These are phyloP conservation scores for Cataglyphis hispanica DNA, from an alignment of 1,140 invertebrate species.

Conservation along the genomic window DNA sequence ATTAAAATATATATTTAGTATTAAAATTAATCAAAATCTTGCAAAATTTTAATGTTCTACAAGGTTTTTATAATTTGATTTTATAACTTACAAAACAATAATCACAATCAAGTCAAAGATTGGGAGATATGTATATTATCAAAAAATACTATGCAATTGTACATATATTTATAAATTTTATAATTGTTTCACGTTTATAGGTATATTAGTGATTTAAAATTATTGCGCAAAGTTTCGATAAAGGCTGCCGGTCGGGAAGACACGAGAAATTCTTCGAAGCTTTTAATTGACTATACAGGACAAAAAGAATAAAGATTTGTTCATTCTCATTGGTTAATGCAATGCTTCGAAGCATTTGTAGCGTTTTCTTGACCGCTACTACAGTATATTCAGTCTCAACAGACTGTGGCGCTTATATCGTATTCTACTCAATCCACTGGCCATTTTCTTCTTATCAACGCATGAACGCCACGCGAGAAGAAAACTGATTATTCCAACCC, in stretches of 20 bases:
- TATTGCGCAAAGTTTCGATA: neutral
- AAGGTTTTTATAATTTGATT: neutral
- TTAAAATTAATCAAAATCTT: constrained; percentile 7
- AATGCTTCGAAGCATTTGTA: no score
- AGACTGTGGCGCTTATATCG: neutral
- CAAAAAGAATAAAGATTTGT: no score
- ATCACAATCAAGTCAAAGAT: neutral
- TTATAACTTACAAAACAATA: neutral
- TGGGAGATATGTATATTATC: neutral
- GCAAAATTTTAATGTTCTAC: neutral
- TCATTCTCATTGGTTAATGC: no score
- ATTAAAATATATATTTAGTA: no score
- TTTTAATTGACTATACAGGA: no score
- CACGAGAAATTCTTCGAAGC: no score
- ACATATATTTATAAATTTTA: neutral
- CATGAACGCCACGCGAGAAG: constrained; percentile 49
- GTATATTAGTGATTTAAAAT: constrained; percentile 32
- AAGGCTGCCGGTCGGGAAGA: no score
- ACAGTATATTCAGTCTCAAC: no score
- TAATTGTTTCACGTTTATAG: neutral
- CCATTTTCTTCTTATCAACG: constrained; percentile 67
- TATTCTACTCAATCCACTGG: neutral
- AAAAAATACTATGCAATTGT: constrained; percentile 7
- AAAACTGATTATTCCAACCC: constrained; percentile 58
- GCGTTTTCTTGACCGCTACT: no score